Percentiles rank a stretch among this genome's conserved stretches.
These are phyloP conservation scores for Stenichneumon culpator DNA, from an alignment of 2,888 invertebrate genomes.

Conservation along the genomic window DNA sequence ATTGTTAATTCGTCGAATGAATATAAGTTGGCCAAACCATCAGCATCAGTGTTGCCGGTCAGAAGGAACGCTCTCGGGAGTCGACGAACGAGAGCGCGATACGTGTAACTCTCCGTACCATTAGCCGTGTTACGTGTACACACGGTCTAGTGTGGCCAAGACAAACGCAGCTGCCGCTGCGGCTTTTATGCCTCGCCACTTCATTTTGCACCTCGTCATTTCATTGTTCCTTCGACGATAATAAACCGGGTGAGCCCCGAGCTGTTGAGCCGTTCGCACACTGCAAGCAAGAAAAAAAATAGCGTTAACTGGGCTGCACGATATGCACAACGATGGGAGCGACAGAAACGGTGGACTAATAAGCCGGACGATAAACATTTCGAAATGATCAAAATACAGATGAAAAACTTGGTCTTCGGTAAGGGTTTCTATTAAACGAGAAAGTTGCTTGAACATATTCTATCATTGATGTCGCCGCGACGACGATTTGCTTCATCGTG, in stretches of 20 bases:
- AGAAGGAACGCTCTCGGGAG: neutral
- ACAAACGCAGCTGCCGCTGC: constrained; percentile 32
- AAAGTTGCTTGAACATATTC: neutral
- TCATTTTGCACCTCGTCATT: constrained; percentile 70
- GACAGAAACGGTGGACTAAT: neutral
- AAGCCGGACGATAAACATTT: neutral
- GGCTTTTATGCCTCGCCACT: constrained; percentile 65
- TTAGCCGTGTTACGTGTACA: constrained; percentile 8
- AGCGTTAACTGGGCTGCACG: constrained; percentile 11
- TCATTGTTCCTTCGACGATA: constrained; percentile 63
- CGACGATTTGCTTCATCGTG: neutral
- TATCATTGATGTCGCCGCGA: neutral
- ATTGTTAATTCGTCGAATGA: constrained; percentile 59
- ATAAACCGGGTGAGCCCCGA: constrained; percentile 22
- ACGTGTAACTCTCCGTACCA: neutral
- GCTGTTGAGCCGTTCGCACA: neutral
- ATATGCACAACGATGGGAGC: neutral
- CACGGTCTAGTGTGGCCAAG: constrained; percentile 22
- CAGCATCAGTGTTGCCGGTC: neutral
- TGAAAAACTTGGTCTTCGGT: neutral
- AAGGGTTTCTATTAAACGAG: neutral
- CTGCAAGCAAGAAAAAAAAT: neutral
- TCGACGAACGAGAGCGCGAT: constrained; percentile 22
- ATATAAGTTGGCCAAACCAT: neutral
- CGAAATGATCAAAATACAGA: neutral